A percentile compares a stretch with the other conserved stretches of the same genome.
These are phyloP conservation scores for Echiichthys vipera DNA, from an alignment of 2,797 vertebrate species.

Conservation along the genomic window DNA sequence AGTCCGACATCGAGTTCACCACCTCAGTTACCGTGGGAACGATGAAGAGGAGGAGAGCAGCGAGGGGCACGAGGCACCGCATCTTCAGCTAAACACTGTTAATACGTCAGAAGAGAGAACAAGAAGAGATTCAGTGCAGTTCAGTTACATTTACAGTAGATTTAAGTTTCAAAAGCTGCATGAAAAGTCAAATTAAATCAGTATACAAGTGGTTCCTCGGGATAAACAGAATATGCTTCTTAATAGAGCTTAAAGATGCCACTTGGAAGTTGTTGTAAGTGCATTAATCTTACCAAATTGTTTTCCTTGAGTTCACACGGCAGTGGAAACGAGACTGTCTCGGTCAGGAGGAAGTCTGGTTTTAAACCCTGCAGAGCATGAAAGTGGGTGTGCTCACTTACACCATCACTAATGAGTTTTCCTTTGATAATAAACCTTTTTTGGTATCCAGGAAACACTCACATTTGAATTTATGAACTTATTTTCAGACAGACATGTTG, in stretches of 20 bases:
- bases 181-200: no score
- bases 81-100: background rate
- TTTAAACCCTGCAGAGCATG: background rate
- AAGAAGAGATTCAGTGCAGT: background rate
- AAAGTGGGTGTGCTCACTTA: background rate
- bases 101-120: background rate
- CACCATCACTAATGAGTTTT: background rate
- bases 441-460: no score
- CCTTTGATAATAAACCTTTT: no score
- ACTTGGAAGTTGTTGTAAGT: no score
- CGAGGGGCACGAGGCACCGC: background rate
- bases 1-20: background rate
- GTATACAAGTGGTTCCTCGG: no score
- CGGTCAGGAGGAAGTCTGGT: background rate
- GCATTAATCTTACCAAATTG: no score
- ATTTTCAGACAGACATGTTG: no score
- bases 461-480: no score
- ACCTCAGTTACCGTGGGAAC: slow-evolving; percentile 16
- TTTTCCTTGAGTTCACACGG: background rate
- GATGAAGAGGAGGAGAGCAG: slow-evolving; percentile 30
- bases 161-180: no score
- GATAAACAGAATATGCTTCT: no score
- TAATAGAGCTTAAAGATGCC: no score
- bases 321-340: no score
- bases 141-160: background rate